Conservation (phyloP, 2,888 invertebrate species). For the Luffia ferchaultella region DNA sequence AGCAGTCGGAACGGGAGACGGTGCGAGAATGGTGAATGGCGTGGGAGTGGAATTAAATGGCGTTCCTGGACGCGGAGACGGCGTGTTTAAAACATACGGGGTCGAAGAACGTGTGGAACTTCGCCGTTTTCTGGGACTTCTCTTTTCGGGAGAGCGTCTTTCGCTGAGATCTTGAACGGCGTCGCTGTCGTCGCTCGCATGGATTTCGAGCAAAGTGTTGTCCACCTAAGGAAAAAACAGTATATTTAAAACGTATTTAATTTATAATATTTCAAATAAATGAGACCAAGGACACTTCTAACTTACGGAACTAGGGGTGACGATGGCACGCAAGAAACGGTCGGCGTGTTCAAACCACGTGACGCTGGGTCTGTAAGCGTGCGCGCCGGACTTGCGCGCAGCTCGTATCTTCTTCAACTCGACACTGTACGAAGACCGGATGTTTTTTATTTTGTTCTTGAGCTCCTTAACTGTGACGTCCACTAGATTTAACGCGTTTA, state of each 20-base stretch:
- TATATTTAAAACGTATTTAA: constrained; percentile 3
- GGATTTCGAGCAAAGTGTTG: constrained; percentile 52
- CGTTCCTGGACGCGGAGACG: constrained; percentile 52
- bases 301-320: constrained; percentile 63
- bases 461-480: constrained; percentile 59
- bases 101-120: constrained; percentile 54
- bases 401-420: constrained; percentile 64
- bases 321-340: constrained; percentile 63
- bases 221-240: constrained; percentile 43
- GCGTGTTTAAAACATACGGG: constrained; percentile 55
- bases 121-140: constrained; percentile 51
- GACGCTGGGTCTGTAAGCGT: constrained; percentile 63
- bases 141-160: constrained; percentile 55
- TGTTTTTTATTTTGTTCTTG: constrained; percentile 63
- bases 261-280: neutral
- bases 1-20: constrained; percentile 31
- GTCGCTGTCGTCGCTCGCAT: constrained; percentile 57
- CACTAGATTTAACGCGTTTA: constrained; percentile 50
- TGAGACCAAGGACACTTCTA: constrained; percentile 1
- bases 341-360: constrained; percentile 66
- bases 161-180: constrained; percentile 56
- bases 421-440: constrained; percentile 60
- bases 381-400: constrained; percentile 61
- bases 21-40: constrained; percentile 47
- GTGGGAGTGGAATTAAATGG: constrained; percentile 38